Conservation (phyloP, 2,113 vertebrate genomes). For the Chaetodon auriga region DNA sequence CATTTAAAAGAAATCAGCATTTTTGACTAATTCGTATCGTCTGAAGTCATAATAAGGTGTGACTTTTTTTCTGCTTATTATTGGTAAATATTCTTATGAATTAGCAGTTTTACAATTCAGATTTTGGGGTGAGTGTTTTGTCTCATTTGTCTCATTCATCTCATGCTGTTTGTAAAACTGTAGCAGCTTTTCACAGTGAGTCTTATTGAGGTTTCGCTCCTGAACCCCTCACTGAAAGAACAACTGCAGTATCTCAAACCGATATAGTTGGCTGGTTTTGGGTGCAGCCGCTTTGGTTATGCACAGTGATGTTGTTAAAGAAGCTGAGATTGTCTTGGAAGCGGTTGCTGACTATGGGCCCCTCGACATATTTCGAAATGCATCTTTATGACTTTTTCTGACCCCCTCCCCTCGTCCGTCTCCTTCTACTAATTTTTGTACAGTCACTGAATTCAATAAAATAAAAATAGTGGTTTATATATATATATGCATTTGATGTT, state of each 20-base stretch:
- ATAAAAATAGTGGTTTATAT: neutral
- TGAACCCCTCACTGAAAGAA: neutral
- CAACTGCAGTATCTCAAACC: neutral
- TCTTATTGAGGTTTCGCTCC: neutral
- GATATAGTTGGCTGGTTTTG: neutral
- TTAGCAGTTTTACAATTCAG: neutral
- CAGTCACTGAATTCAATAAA: too few species aligned
- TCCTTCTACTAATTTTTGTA: too few species aligned
- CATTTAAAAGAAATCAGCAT: neutral
- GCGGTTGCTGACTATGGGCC: neutral
- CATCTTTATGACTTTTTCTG: neutral
- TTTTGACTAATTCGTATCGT: neutral
- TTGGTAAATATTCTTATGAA: neutral
- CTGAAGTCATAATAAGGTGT: neutral
- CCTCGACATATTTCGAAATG: neutral
- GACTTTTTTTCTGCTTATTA: neutral
- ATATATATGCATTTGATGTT: neutral
- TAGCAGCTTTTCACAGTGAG: neutral
- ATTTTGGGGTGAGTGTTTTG: neutral
- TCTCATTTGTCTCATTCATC: neutral
- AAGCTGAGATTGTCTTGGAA: neutral
- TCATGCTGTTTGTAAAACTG: neutral
- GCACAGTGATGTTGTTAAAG: neutral
- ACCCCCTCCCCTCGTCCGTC: neutral
- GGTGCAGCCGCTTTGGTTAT: neutral